Evolutionary conservation across 2,113 vertebrate genomes (phyloP).

Genomic region (Grammomys dolichurus): DNA sequence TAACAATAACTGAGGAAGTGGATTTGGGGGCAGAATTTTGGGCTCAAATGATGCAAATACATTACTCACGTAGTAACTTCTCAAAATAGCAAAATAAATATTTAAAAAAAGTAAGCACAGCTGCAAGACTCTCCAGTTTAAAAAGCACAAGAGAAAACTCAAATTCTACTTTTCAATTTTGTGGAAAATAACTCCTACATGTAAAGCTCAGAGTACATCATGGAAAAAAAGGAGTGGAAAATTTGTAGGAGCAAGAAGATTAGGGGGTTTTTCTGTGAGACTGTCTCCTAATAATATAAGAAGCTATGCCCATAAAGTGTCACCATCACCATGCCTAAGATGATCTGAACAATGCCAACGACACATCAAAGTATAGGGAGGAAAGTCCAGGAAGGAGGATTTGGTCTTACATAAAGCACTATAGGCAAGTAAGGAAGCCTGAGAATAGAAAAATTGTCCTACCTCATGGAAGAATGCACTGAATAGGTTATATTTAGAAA

Average conservation of each 20-base stretch:
- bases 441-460: not conserved
- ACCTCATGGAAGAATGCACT: not conserved
- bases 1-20: not conserved
- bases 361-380: not conserved
- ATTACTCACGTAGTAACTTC: not conserved
- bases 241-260: not conserved
- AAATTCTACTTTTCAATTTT: not conserved
- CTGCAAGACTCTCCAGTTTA: not conserved
- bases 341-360: not conserved
- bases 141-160: not conserved
- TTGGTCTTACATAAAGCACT: not conserved
- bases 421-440: not conserved
- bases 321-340: not conserved
- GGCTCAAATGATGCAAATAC: not conserved
- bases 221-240: not conserved
- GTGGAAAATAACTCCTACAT: not conserved
- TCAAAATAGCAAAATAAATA: not conserved
- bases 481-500: not conserved
- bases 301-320: not conserved
- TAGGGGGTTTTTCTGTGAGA: not conserved
- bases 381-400: not conserved
- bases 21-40: not conserved
- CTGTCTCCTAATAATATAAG: not conserved
- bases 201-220: rapidly evolving
- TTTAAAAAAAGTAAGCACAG: not conserved